A percentile compares a stretch with the other conserved stretches of the same genome.
These are phyloP conservation scores for Saccostrea glomerata DNA, from an alignment of 1,140 invertebrate genomes.

Conservation along the genomic window DNA sequence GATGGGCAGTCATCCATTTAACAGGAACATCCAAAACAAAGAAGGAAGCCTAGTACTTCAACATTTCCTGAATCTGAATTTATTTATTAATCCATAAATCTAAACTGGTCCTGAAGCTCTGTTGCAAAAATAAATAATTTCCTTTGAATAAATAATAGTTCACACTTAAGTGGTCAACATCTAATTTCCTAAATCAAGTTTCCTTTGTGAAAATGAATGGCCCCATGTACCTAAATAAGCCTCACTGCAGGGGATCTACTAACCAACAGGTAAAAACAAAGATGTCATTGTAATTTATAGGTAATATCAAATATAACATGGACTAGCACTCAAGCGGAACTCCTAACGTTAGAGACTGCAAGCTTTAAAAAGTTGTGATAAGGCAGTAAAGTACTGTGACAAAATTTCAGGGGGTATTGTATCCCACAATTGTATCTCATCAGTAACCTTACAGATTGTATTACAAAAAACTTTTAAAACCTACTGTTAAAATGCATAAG, in stretches of 20 bases:
- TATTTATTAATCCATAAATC: background rate
- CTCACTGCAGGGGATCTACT: background rate
- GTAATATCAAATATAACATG: conserved; percentile 22
- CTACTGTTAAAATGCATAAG: conserved; percentile 9
- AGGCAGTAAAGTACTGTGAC: conserved; percentile 5
- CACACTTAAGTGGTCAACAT: conserved; percentile 12
- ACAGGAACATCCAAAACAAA: background rate
- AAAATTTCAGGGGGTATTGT: conserved; percentile 24
- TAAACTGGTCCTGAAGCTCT: conserved; percentile 12
- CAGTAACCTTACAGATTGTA: conserved; percentile 14
- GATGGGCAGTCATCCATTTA: conserved; percentile 25
- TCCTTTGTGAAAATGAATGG: conserved; percentile 10
- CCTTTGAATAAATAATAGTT: conserved; percentile 7
- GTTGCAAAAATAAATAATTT: conserved; percentile 16
- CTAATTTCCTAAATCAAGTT: background rate
- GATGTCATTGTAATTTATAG: conserved; percentile 36
- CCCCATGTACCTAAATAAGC: conserved; percentile 17
- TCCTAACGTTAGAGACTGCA: background rate
- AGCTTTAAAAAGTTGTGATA: conserved; percentile 7
- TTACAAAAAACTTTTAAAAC: conserved; percentile 30
- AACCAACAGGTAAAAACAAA: conserved; percentile 31
- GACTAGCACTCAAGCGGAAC: conserved; percentile 21
- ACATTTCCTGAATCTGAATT: background rate
- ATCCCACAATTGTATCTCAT: background rate
- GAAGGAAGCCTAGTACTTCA: background rate